Evolutionary conservation across 2,888 invertebrate genomes (phyloP), one percentile per base, ranked within the genome.

Genomic region (Gortyna flavago): DNA sequence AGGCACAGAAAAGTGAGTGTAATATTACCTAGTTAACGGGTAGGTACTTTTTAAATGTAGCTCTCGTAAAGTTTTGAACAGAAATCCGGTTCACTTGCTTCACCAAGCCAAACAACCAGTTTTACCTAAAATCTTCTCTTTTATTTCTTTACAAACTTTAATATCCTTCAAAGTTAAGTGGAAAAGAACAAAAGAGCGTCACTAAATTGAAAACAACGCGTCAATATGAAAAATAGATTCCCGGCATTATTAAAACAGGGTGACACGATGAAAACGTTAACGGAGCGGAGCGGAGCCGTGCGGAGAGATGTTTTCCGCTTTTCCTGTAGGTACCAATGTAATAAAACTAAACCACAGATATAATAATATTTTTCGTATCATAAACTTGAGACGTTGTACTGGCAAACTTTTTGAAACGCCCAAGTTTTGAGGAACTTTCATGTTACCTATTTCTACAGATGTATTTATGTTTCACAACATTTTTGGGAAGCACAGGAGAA

Each of bases 221-320:
- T 76, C 80, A 65, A 71, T 80, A 72, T 80, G 62, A 83, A 68
- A 72, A 80, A 83, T 74, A 72, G 61, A 62, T 68, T 54, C 35
- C 44, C 71, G 32, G 51, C 51, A 51, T 74, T 79, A 75, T 71
- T 79, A 79, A 73, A 82, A 73, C 35, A 75, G 65, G 66, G 67
- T 71, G 75, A 72, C 82, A 73, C 66, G 61, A 57, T 59, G 71
- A 72, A 72, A 76, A 70, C 54, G 25, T 41, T 67, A 62, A 16
- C 44, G 51, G 38, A 59, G 16, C 13, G n/a, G 7, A 25, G 48
- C 29, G 25, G 54, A n/a, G 64, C 57, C 11, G 6, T 13, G 54
- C 62, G n/a, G 48, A 72, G 59, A 8, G 44, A 13, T n/a, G 51
- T 64, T 61, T 32, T 29, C 59, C 44, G 13, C 16, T 54, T 70